phyloP scores from a whole-genome alignment of 2,113 vertebrate species.

The Psittacara wagleri region DNA sequence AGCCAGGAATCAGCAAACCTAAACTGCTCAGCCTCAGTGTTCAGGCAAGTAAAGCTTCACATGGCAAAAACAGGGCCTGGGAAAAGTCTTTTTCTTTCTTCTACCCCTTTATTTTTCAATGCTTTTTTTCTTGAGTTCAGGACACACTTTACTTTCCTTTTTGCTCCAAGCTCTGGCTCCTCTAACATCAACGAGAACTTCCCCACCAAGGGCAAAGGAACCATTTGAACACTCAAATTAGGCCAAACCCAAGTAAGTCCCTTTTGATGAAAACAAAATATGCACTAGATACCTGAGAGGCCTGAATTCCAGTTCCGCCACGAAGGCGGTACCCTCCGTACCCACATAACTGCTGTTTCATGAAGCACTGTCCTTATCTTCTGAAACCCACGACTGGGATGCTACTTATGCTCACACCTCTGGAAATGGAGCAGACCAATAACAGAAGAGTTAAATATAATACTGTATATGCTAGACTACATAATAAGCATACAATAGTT shows the following conservation, averaged over 20 bases:
- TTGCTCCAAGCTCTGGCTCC: background rate
- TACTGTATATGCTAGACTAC: background rate
- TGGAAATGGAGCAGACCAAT: background rate
- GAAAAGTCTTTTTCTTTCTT: background rate
- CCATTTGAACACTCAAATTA: background rate
- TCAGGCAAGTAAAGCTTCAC: background rate
- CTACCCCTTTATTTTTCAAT: fast-evolving
- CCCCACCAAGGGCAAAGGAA: background rate
- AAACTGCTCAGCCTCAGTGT: background rate
- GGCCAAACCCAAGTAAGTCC: background rate
- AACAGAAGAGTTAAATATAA: background rate
- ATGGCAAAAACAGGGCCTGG: background rate
- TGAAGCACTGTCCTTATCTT: background rate
- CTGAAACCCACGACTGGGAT: background rate
- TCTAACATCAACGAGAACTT: background rate
- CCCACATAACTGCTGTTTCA: fast-evolving
- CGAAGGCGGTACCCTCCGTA: background rate
- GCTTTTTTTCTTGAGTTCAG: background rate
- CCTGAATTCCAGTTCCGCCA: background rate
- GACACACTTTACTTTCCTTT: background rate
- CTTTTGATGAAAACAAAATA: background rate
- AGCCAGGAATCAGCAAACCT: background rate
- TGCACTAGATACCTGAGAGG: background rate
- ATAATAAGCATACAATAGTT: background rate
- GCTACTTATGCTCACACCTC: background rate